Evolutionary conservation across 2,113 vertebrate genomes (phyloP), one percentile per base, ranked within the genome.

Genomic region (Scalopus aquaticus): DNA sequence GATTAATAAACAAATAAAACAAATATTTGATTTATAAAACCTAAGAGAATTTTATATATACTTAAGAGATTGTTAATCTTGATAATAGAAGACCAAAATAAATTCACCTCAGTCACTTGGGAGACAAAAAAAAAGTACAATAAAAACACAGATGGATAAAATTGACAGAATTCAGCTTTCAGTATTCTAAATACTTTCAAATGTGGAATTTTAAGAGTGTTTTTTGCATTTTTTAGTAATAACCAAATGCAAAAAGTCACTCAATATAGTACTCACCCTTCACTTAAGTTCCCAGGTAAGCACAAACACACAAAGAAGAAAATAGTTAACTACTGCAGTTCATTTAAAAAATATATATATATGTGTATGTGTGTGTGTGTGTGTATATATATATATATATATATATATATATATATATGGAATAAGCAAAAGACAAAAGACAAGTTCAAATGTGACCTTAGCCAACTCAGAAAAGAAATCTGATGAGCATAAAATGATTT

Each of bases 211-310:
- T 84, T 88, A 91, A 74, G 92, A 96, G 94, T 81, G 74, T 64
- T 92, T 96, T 96, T 96, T 97, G 96, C 95, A 97, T 94, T 95
- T n/a, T 93, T 94, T 60, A 81, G 49, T 82, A 94, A 85, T 92
- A 84, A 95, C 16, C 42, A 96, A 97, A 97, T 96, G 88, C 97
- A 98, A 97, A 97, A 93, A 91, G 10, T 51, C 56, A 87, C 92
- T 96, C 2, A 2, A 2, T 51, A 54, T 3, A 74, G 88, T 96
- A 98, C 98, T 98, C 97, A 99, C 98, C 98, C 98, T 96, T 99
- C 98, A 15, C 98, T 98, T 98, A 98, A 96, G 96, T 97, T 97
- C 96, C 95, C 97, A 97, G 95, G 97, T 96, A 97, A 97, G 98
- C 98, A 98, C 87, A 97, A 35, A 97, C 83, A 96, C 88, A 97